Conservation (phyloP, 2,113 vertebrate genomes). For the Garra rufa region DNA sequence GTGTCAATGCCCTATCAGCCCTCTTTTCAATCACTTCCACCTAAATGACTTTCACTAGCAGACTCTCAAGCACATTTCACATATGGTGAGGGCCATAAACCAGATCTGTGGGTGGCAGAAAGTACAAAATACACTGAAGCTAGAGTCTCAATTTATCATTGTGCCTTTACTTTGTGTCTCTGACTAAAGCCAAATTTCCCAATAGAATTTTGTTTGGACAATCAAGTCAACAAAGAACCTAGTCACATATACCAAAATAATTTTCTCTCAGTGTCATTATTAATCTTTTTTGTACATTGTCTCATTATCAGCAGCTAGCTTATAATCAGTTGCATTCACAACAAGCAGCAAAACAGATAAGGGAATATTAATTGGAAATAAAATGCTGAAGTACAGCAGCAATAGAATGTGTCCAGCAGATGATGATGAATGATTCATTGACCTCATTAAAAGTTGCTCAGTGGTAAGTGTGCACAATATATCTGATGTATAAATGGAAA, state of each 20-base stretch:
- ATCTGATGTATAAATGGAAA: slow-evolving; percentile 9
- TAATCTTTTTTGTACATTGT: neutral
- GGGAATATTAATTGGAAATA: slow-evolving; percentile 53
- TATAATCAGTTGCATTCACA: slow-evolving; percentile 47
- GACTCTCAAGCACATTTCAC: slow-evolving; percentile 41
- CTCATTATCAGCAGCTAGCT: slow-evolving; percentile 18
- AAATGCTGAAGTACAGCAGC: slow-evolving; percentile 56
- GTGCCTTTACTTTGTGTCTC: slow-evolving; percentile 23
- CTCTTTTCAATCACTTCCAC: slow-evolving; percentile 49
- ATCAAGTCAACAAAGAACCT: neutral
- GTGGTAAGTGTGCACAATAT: slow-evolving; percentile 30
- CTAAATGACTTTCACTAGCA: slow-evolving; percentile 54
- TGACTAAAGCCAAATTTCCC: neutral
- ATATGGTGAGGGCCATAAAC: slow-evolving; percentile 42
- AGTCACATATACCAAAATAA: neutral
- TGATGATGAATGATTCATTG: slow-evolving; percentile 67
- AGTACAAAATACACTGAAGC: slow-evolving; percentile 10
- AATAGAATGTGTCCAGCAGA: slow-evolving; percentile 51
- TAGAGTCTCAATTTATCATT: slow-evolving; percentile 30
- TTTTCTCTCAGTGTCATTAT: neutral
- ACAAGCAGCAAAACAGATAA: slow-evolving; percentile 51
- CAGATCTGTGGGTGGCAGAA: slow-evolving; percentile 28
- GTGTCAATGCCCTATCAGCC: slow-evolving; percentile 32
- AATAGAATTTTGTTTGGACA: neutral
- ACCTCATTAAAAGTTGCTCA: slow-evolving; percentile 58